phyloP scores from a whole-genome alignment of 2,113 vertebrate species.

The Pithys albifrons region DNA sequence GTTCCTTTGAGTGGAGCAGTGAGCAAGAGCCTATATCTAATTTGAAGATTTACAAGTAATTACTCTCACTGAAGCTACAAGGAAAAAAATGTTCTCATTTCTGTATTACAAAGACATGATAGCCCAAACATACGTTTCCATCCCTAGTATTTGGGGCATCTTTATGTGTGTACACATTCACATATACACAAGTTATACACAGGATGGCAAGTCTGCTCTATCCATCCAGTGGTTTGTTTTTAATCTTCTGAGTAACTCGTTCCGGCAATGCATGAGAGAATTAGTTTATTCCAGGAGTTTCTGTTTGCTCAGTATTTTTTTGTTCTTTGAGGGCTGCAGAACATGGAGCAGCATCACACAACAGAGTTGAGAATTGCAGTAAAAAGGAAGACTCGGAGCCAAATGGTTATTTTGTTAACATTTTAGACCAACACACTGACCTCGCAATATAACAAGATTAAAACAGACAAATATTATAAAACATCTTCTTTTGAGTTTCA shows the following conservation, averaged over 20 bases:
- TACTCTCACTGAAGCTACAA: neutral
- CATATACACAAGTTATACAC: fast-evolving
- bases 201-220: neutral
- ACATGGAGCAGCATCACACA: neutral
- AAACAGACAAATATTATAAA: neutral
- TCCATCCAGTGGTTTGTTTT: neutral
- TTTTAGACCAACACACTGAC: neutral
- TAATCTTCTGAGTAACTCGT: neutral
- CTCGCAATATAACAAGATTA: neutral
- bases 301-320: neutral
- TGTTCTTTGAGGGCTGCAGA: neutral
- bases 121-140: neutral
- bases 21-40: neutral
- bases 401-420: neutral
- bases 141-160: neutral
- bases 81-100: neutral
- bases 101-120: neutral
- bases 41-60: neutral
- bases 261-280: neutral
- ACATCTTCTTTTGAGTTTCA: neutral
- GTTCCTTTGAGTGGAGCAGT: neutral
- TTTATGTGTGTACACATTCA: neutral
- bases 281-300: neutral
- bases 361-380: neutral
- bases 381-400: neutral